Conservation (phyloP, 2,888 invertebrate species). For the Nasonia oneida region DNA sequence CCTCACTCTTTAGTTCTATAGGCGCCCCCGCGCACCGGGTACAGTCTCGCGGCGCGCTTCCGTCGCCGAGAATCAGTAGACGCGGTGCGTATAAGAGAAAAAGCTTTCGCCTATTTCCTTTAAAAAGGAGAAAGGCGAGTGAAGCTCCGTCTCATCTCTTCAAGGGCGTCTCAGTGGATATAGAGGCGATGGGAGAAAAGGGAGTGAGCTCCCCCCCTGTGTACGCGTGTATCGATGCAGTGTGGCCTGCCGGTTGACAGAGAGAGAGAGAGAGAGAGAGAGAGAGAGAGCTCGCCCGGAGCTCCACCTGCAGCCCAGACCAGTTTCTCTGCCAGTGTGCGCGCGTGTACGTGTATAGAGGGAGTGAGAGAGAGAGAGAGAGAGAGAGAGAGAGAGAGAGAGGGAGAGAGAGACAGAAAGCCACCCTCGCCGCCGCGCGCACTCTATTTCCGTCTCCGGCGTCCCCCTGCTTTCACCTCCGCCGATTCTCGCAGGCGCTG, state of each 20-base stretch:
- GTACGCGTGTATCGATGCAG: constrained; percentile 42
- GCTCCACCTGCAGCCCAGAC: constrained; percentile 58
- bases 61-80: too few relatives aligned
- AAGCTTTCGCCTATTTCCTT: too few relatives aligned
- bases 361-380: constrained; percentile 2
- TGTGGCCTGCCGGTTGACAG: constrained; percentile 43
- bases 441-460: constrained; percentile 33
- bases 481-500: constrained; percentile 18
- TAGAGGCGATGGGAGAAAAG: not conserved
- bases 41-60: not conserved
- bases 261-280: too few relatives aligned
- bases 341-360: constrained; percentile 19
- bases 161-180: not conserved
- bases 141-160: not conserved
- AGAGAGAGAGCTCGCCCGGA: constrained; percentile 55
- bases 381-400: constrained; percentile 16
- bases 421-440: not conserved
- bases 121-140: not conserved
- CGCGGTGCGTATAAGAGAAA: too few relatives aligned
- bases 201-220: not conserved
- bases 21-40: not conserved
- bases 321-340: not conserved
- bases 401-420: constrained; percentile 30
- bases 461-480: constrained; percentile 2
- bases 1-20: not conserved